A percentile compares a stretch with the other conserved stretches of the same genome.
phyloP scores from a whole-genome alignment of 92 coral and sea anemone species.

The Bergia puertoricense region DNA sequence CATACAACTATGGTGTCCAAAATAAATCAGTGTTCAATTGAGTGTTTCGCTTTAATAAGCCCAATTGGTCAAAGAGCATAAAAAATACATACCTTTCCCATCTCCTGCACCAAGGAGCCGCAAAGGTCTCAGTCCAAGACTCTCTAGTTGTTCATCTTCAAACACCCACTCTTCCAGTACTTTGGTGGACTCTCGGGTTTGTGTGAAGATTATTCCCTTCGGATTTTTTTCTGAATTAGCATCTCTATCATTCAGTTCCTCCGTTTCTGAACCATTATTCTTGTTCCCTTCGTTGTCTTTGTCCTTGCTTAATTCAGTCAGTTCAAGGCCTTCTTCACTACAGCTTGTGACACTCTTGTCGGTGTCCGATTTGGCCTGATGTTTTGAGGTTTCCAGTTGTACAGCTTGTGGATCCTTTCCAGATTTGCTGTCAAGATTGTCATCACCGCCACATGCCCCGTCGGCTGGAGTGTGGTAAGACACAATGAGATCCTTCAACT shows the following conservation, averaged over 20 bases:
- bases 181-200: conserved; percentile 80
- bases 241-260: not conserved
- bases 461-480: conserved; percentile 50
- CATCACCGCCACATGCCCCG: not conserved
- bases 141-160: conserved; percentile 56
- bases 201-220: conserved; percentile 85
- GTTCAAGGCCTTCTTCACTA: not conserved
- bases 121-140: conserved; percentile 66
- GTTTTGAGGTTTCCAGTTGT: not conserved
- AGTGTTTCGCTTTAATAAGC: not conserved
- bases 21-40: no score
- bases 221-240: conserved; percentile 37
- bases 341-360: not conserved
- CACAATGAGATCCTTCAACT: conserved; percentile 63
- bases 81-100: conserved; percentile 57
- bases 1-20: not conserved
- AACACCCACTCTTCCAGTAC: conserved; percentile 81
- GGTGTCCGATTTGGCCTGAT: not conserved
- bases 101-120: conserved; percentile 86
- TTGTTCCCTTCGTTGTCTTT: not conserved
- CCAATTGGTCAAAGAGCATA: not conserved
- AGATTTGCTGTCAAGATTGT: not conserved
- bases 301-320: not conserved
- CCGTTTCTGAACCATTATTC: not conserved
- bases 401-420: not conserved